Evolutionary conservation across 2,113 vertebrate species (phyloP), one percentile per base, ranked within the genome.

Genomic region (Mesembrinibis cayennensis): DNA sequence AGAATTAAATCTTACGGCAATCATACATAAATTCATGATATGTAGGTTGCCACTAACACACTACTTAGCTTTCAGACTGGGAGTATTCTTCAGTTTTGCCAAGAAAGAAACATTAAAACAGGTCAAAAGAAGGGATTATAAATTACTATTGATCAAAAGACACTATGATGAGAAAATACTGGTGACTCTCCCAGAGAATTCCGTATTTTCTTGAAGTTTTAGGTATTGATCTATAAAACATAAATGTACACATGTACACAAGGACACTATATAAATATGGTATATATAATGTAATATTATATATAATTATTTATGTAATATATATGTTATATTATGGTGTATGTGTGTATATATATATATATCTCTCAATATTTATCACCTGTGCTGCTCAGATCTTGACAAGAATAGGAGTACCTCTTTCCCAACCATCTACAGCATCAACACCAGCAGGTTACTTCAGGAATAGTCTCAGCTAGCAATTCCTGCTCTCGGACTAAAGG

Each of bases 281-380:
- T 40, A 40, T 47, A 22, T 40, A 32, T 32, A 17, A 55, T 11
- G 2, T 10, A 63, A 32, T 38, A 23, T 13, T n/a, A 55, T 36
- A 79, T 59, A 58, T 47, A 5, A 56, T 32, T 44, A 47, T 22
- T 0, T 25, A 21, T 21, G 3, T 21, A 47, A 10, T 40, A 40
- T 7, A 47, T 84, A 11, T 56, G 23, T 16, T 55, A 13, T 42
- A 4, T n/a, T 59, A 21, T 9, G 3, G 6, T 32, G 6, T 32
- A 7, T 36, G 8, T 69, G 0, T 56, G 2, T 21, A 3, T 26
- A 12, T 23, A 26, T 56, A 6, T 32, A 32, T 32, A 2, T n/a
- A n/a, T n/a, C n/a, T n/a, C n/a, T 40, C 10, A 67, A 56, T 26
- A 36, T 13, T 36, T 82, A 49, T 45, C 30, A 7, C 26, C 10